phyloP scores from a whole-genome alignment of 2,113 vertebrate species.

The Dasypus novemcinctus region DNA sequence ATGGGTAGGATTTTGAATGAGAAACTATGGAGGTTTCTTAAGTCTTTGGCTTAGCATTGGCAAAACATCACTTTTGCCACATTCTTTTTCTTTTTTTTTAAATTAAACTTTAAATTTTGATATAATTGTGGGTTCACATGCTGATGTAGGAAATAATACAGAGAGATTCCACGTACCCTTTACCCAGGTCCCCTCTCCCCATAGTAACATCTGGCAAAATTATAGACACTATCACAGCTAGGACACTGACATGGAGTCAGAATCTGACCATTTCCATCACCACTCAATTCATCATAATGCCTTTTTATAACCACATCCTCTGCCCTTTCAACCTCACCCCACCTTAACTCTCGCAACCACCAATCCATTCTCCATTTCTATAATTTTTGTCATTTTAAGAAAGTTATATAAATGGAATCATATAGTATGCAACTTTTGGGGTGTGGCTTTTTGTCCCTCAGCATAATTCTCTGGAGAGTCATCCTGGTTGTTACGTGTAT shows the following conservation, averaged over 20 bases:
- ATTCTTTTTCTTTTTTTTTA: neutral
- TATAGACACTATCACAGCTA: neutral
- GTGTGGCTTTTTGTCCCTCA: neutral
- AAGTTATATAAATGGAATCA: neutral
- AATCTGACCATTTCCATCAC: neutral
- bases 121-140: neutral
- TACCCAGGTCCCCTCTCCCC: neutral
- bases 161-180: neutral
- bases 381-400: neutral
- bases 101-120: conserved; percentile 19
- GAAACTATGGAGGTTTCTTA: neutral
- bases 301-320: neutral
- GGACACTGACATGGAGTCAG: neutral
- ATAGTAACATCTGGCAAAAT: neutral
- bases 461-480: neutral
- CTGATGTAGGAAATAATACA: neutral
- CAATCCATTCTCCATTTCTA: neutral
- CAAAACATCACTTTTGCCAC: neutral
- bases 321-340: neutral
- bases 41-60: neutral
- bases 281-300: neutral
- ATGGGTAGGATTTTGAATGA: neutral
- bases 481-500: neutral
- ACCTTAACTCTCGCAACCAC: neutral
- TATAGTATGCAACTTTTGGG: neutral